Base-by-base conservation (phyloP, 2,113 vertebrate species). In the Heterocephalus glaber region DNA sequence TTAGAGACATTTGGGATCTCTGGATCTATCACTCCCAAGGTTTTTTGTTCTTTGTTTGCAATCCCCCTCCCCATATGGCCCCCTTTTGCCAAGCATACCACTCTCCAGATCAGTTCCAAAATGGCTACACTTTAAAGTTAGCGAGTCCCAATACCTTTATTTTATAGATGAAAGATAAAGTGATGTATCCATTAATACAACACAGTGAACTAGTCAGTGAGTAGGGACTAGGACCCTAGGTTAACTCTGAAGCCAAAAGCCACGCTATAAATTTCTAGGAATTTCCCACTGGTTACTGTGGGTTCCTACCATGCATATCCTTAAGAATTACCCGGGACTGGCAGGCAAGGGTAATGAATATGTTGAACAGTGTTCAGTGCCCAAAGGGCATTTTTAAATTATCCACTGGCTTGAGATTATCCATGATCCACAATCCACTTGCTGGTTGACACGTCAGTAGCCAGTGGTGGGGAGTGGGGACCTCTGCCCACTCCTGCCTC, bases 331-430 rank as follows among this genome's bases (percentile, higher is more conserved):
- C 41, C 35, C 6, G 1, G 60, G 30, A 41, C 74, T 82, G n/a
- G 20, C n/a, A 61, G 22, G 52, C 58, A 92, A 92, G 68, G 47
- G 30, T 89, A 72, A 81, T 65, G 38, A 77, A 2, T 93, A 70
- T 28, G 38, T 77, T 72, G 56, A 68, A 14, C 56, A 41, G 4
- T 63, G 87, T 90, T 93, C 61, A 35, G 58, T 92, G 44, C 80
- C 65, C 86, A 95, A 86, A 91, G 14, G 77, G 24, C 76, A 89
- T 90, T 95, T 97, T 89, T 10, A 97, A 96, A 52, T 95, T 96
- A 91, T 38, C 66, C 33, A 65, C 28, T 76, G 92, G n/a, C 3
- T 94, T 58, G 66, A 89, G 89, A 89, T 86, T n/a, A 83, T 54
- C 63, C 19, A 49, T 1, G 24, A 84, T 92, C 66, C 44, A 77